phyloP scores from a whole-genome alignment of 2,797 vertebrate species.

The Decapterus maruadsi region DNA sequence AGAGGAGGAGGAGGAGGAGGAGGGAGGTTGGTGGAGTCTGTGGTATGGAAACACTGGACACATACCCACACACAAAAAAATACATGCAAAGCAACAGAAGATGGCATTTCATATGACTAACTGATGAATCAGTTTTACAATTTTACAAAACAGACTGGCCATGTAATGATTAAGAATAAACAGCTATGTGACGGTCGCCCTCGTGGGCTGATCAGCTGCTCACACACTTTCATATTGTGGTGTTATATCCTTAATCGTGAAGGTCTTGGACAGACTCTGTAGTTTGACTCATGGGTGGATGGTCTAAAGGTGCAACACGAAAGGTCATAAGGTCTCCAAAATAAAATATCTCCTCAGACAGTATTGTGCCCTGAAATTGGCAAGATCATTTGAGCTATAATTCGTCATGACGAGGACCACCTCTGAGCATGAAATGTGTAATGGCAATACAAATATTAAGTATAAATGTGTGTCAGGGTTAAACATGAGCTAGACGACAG shows the following conservation, averaged over 20 bases:
- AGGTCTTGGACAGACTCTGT: neutral
- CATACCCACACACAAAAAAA: neutral
- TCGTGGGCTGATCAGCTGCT: neutral
- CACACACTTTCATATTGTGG: neutral
- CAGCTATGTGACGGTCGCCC: neutral
- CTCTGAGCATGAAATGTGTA: no score
- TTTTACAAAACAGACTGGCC: constrained; percentile 30
- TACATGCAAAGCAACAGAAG: constrained; percentile 1
- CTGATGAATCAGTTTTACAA: constrained; percentile 33
- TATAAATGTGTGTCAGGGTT: neutral
- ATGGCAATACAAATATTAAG: no score
- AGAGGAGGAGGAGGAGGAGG: neutral
- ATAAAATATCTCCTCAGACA: neutral
- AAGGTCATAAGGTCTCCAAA: neutral
- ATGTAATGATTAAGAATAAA: constrained; percentile 36
- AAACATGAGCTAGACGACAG: neutral
- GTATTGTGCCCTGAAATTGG: neutral
- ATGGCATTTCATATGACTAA: constrained; percentile 51
- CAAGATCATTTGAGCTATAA: no score
- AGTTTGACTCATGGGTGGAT: neutral
- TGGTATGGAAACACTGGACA: constrained; percentile 27
- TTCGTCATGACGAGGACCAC: neutral
- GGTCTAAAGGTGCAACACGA: neutral
- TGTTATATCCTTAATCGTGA: neutral
- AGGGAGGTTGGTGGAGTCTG: constrained; percentile 25